Conservation (phyloP, 1,140 invertebrate species). For the Eupeodes corollae region DNA sequence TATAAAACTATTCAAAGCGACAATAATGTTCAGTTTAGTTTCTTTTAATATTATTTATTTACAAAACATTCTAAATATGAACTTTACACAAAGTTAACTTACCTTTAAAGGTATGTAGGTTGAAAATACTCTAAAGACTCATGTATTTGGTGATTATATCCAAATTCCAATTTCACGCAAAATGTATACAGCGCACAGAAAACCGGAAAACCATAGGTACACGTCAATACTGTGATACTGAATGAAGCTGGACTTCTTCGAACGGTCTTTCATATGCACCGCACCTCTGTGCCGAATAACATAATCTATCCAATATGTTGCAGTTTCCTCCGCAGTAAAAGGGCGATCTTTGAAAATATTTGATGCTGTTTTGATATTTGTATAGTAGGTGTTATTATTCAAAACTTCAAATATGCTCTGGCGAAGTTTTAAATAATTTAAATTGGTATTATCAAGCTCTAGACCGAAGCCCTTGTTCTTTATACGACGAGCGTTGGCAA, state of each 20-base stretch:
- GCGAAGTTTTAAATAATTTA: conserved; percentile 23
- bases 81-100: too few species aligned
- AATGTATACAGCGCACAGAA: too few species aligned
- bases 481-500: conserved; percentile 40
- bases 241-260: conserved; percentile 9
- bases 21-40: too few species aligned
- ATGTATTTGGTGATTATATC: too few species aligned
- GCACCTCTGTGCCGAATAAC: conserved; percentile 38
- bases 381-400: conserved; percentile 4
- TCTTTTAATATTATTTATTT: too few species aligned
- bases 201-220: not conserved
- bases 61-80: too few species aligned
- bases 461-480: conserved; percentile 38
- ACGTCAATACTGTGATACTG: conserved; percentile 17
- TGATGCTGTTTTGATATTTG: conserved; percentile 10
- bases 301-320: conserved; percentile 28
- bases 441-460: conserved; percentile 20
- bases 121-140: too few species aligned
- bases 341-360: conserved; percentile 26
- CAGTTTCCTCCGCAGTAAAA: conserved; percentile 10
- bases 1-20: too few species aligned
- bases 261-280: conserved; percentile 26
- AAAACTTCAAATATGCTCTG: conserved; percentile 10
- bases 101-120: too few species aligned
- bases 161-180: too few species aligned